A percentile compares a stretch with the other conserved stretches of the same genome.
These are phyloP conservation scores for Drosophila ambigua DNA, from an alignment of 1,140 invertebrate species.

Conservation along the genomic window DNA sequence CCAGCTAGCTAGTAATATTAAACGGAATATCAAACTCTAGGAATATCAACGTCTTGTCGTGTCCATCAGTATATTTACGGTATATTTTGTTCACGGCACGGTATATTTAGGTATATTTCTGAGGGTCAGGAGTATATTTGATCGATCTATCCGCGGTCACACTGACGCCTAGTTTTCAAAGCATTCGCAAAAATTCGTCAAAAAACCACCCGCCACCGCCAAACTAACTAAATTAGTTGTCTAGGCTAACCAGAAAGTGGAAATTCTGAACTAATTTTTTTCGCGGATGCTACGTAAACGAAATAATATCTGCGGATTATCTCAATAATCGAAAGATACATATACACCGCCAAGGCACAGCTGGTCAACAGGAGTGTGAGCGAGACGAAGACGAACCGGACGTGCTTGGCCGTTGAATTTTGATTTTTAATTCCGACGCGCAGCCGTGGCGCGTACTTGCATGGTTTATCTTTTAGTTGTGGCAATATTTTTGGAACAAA, in stretches of 20 bases:
- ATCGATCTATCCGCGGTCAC: not conserved
- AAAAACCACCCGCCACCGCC: too few species aligned
- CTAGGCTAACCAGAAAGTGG: too few species aligned
- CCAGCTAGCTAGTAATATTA: too few species aligned
- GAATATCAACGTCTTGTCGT: too few species aligned
- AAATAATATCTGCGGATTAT: too few species aligned
- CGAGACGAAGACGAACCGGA: constrained; percentile 34
- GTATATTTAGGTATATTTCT: not conserved
- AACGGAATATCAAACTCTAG: too few species aligned
- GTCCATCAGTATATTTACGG: not conserved
- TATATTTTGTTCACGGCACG: not conserved
- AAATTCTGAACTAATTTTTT: constrained; percentile 2
- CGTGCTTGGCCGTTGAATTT: constrained; percentile 72
- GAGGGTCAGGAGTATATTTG: too few species aligned
- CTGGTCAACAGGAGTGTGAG: constrained; percentile 14
- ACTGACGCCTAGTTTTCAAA: too few species aligned
- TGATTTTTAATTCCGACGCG: constrained; percentile 63
- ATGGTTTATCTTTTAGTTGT: constrained; percentile 44
- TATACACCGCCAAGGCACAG: constrained; percentile 36
- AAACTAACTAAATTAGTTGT: too few species aligned
- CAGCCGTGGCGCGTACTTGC: constrained; percentile 39
- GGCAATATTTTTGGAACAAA: constrained; percentile 8
- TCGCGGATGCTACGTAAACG: too few species aligned
- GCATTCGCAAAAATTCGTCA: too few species aligned
- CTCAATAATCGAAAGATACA: too few species aligned